These are phyloP conservation scores for Cebidichthys violaceus DNA, from an alignment of 2,113 vertebrate species.

Conservation along the genomic window DNA sequence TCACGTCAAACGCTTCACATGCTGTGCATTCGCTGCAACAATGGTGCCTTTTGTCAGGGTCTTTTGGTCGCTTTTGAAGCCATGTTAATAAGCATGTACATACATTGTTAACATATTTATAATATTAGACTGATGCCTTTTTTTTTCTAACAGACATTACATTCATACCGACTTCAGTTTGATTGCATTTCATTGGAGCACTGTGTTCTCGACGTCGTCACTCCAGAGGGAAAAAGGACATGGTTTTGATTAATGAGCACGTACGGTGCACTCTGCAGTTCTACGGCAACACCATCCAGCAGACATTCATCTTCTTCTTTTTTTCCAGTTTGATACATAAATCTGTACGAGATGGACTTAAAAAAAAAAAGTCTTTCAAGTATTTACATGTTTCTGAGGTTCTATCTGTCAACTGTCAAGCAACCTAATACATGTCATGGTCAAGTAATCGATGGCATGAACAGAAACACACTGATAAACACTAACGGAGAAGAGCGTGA, in stretches of 20 bases:
- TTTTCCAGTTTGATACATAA: slow-evolving; percentile 65
- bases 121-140: slow-evolving; percentile 87
- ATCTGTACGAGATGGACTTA: slow-evolving; percentile 66
- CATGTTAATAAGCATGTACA: slow-evolving; percentile 83
- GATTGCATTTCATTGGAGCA: slow-evolving; percentile 84
- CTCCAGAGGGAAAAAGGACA: slow-evolving; percentile 68
- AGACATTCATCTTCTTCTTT: slow-evolving; percentile 75
- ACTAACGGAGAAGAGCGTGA: slow-evolving; percentile 44
- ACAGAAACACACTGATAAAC: slow-evolving; percentile 65
- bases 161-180: slow-evolving; percentile 88
- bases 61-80: slow-evolving; percentile 86
- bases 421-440: slow-evolving; percentile 67
- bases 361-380: slow-evolving; percentile 73
- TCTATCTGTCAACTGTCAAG: slow-evolving; percentile 73
- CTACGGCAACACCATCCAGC: slow-evolving; percentile 71
- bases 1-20: slow-evolving; percentile 76
- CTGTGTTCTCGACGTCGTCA: slow-evolving; percentile 63
- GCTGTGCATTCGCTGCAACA: slow-evolving; percentile 82
- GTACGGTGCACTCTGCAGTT: slow-evolving; percentile 68
- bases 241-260: slow-evolving; percentile 72
- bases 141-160: slow-evolving; percentile 80
- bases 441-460: slow-evolving; percentile 64
- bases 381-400: slow-evolving; percentile 82
- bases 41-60: slow-evolving; percentile 80
- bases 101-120: slow-evolving; percentile 83